Evolutionary conservation across 2,113 vertebrate genomes (phyloP).

Genomic region (Aspiorhynchus laticeps): DNA sequence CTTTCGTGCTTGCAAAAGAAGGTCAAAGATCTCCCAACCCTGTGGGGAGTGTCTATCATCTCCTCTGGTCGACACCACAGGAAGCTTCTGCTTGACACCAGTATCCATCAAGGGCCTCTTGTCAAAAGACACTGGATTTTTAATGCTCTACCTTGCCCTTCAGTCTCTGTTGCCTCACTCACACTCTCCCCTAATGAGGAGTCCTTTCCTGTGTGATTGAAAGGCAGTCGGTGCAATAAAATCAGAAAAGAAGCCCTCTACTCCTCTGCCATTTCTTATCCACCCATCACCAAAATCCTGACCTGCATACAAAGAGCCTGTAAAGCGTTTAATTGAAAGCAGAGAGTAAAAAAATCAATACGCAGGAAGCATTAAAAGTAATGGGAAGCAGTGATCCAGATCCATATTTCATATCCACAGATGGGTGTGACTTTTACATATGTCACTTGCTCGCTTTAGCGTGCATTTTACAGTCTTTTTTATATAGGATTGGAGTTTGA

Average conservation of each 20-base stretch:
- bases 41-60: conserved; percentile 38
- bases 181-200: conserved; percentile 56
- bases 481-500: conserved; percentile 21
- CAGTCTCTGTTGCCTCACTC: conserved; percentile 45
- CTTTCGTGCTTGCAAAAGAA: neutral
- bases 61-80: conserved; percentile 43
- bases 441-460: conserved; percentile 48
- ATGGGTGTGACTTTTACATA: conserved; percentile 55
- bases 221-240: conserved; percentile 55
- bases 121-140: conserved; percentile 53
- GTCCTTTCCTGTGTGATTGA: conserved; percentile 54
- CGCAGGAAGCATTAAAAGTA: conserved; percentile 58
- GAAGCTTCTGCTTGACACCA: conserved; percentile 50
- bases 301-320: conserved; percentile 58
- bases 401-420: conserved; percentile 54
- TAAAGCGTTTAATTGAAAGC: conserved; percentile 58
- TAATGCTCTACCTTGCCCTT: conserved; percentile 57
- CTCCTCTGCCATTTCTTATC: conserved; percentile 48
- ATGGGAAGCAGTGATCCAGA: conserved; percentile 57
- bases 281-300: conserved; percentile 48
- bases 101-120: conserved; percentile 59
- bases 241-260: conserved; percentile 57
- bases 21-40: conserved; percentile 44
- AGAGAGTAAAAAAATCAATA: conserved; percentile 60
- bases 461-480: conserved; percentile 29